A percentile compares a stretch with the other conserved stretches of the same genome.
phyloP scores from a whole-genome alignment of 2,113 vertebrate species.

The Phrynocephalus versicolor region DNA sequence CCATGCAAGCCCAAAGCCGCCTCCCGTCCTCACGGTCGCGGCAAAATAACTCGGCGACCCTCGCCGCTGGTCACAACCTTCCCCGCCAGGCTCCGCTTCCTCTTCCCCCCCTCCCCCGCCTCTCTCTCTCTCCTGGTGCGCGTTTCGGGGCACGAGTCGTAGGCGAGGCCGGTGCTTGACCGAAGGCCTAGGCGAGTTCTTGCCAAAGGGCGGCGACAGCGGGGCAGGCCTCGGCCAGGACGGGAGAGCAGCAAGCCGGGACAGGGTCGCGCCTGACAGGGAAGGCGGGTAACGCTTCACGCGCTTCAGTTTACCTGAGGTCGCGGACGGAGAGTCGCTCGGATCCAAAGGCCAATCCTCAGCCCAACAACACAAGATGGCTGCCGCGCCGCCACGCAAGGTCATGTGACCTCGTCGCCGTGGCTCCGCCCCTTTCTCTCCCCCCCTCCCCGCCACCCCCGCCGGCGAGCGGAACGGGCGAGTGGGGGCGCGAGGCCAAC shows the following conservation, averaged over 20 bases:
- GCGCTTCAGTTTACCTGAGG: conserved; percentile 69
- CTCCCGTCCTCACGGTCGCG: not conserved
- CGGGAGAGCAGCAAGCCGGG: no score
- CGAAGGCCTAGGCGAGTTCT: conserved; percentile 8
- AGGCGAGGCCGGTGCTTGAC: conserved; percentile 17
- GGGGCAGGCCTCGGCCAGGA: not conserved
- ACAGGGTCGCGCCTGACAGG: not conserved
- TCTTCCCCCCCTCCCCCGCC: not conserved
- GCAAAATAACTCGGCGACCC: not conserved
- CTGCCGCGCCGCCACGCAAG: conserved; percentile 76
- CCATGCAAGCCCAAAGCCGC: not conserved
- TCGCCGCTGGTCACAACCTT: not conserved
- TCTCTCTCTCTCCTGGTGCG: no score
- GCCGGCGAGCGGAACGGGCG: no score
- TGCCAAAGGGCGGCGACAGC: not conserved
- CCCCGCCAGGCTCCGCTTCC: conserved; percentile 21
- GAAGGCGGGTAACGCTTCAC: not conserved
- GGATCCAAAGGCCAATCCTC: conserved; percentile 74
- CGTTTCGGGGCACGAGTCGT: not conserved
- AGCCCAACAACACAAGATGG: conserved; percentile 84
- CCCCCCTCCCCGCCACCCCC: no score
- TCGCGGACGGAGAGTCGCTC: conserved; percentile 74
- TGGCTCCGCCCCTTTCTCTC: conserved; percentile 39
- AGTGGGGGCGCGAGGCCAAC: no score
- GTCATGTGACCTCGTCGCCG: conserved; percentile 62